These are phyloP conservation scores for Phataginus tetradactyla DNA, from an alignment of 2,797 vertebrate genomes.

Conservation along the genomic window DNA sequence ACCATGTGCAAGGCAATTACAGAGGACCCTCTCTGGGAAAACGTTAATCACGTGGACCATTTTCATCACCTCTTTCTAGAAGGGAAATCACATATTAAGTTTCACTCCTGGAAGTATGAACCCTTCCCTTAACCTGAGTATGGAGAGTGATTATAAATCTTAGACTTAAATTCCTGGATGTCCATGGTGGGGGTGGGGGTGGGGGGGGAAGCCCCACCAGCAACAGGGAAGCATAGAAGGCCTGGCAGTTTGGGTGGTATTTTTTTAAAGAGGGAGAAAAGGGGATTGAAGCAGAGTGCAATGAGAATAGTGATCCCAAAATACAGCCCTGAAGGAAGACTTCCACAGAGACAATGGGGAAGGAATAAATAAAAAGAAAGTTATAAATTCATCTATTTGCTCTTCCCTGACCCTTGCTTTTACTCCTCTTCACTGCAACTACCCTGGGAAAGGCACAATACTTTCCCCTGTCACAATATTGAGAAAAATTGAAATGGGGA, in stretches of 20 bases:
- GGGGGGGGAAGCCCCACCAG: neutral
- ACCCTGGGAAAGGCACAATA: constrained; percentile 94
- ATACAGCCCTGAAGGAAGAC: constrained; percentile 89
- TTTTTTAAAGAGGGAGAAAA: constrained; percentile 60
- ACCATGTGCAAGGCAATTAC: constrained; percentile 63
- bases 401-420: constrained; percentile 96
- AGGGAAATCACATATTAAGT: neutral
- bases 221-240: constrained; percentile 28
- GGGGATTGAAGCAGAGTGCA: constrained; percentile 87
- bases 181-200: neutral
- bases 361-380: constrained; percentile 94
- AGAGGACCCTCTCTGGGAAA: constrained; percentile 68
- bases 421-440: constrained; percentile 90
- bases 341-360: constrained; percentile 90
- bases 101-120: neutral
- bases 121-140: neutral
- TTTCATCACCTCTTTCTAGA: constrained; percentile 20
- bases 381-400: constrained; percentile 99
- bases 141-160: constrained; percentile 23
- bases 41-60: constrained; percentile 1
- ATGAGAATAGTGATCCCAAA: constrained; percentile 91
- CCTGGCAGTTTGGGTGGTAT: constrained; percentile 92
- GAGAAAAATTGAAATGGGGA: constrained; percentile 94
- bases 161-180: neutral
- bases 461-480: constrained; percentile 97